Evolutionary conservation across 2,888 invertebrate genomes (phyloP).

Genomic region (Caenorhabditis macrosperma): DNA sequence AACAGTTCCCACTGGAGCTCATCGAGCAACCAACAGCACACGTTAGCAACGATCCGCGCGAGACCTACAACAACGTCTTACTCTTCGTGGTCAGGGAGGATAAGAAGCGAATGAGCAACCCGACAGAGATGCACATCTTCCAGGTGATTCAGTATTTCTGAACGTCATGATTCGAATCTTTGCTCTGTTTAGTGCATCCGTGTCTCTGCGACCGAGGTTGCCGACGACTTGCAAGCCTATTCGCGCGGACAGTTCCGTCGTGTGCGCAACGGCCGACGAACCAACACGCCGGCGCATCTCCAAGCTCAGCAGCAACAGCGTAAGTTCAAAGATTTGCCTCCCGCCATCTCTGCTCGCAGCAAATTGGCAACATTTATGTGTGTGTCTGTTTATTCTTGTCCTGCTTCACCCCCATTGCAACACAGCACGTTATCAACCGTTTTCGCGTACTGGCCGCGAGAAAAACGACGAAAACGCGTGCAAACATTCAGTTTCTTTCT

Average conservation of each 20-base stretch:
- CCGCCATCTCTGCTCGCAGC: neutral
- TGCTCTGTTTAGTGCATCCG: slow-evolving; percentile 70
- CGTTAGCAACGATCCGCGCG: slow-evolving; percentile 87
- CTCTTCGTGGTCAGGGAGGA: slow-evolving; percentile 93
- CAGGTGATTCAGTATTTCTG: slow-evolving; percentile 83
- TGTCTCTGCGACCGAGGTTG: slow-evolving; percentile 86
- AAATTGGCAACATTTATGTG: slow-evolving; percentile 29
- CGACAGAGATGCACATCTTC: slow-evolving; percentile 95
- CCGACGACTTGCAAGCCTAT: slow-evolving; percentile 85
- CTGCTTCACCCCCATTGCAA: neutral
- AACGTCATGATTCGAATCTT: neutral
- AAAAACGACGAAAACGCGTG: slow-evolving; percentile 12
- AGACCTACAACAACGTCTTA: slow-evolving; percentile 98
- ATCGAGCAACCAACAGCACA: slow-evolving; percentile 94
- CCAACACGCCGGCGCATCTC: slow-evolving; percentile 36
- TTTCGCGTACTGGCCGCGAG: neutral
- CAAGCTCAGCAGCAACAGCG: slow-evolving; percentile 50
- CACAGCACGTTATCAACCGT: slow-evolving; percentile 7
- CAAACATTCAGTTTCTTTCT: slow-evolving; percentile 2
- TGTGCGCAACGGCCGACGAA: slow-evolving; percentile 65
- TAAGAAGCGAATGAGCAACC: slow-evolving; percentile 67
- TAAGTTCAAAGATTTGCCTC: slow-evolving; percentile 49
- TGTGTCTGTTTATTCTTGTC: neutral
- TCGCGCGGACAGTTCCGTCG: slow-evolving; percentile 69
- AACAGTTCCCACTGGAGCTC: slow-evolving; percentile 92